A percentile compares a stretch with the other conserved stretches of the same genome.
These are phyloP conservation scores for Melanargia galathea DNA, from an alignment of 2,888 invertebrate genomes.

Conservation along the genomic window DNA sequence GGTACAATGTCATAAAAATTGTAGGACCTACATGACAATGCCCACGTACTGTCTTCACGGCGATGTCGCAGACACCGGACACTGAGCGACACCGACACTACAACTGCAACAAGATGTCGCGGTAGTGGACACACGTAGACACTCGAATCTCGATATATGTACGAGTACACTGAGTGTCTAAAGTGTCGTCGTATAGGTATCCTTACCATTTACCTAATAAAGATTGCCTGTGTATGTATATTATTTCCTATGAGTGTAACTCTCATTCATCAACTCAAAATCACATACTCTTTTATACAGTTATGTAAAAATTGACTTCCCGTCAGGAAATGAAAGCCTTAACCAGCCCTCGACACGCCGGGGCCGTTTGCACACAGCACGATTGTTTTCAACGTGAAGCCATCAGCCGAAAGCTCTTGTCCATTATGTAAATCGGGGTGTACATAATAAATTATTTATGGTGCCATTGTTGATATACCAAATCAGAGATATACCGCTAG, in stretches of 20 bases:
- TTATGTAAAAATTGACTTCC: slow-evolving; percentile 7
- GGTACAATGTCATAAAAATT: too few species aligned
- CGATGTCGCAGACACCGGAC: too few species aligned
- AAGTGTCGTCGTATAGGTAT: too few species aligned
- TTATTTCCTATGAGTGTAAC: background rate
- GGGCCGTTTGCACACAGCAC: background rate
- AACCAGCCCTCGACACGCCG: background rate
- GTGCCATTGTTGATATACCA: slow-evolving; percentile 14
- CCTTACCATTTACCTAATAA: too few species aligned
- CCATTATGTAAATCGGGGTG: slow-evolving; percentile 46
- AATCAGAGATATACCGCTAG: background rate
- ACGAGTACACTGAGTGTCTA: too few species aligned
- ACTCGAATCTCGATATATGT: too few species aligned
- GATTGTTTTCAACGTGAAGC: slow-evolving; percentile 18
- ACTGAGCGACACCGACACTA: too few species aligned
- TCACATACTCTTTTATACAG: background rate
- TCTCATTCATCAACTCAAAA: background rate
- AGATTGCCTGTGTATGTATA: too few species aligned
- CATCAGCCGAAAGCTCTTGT: slow-evolving; percentile 26
- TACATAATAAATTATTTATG: slow-evolving; percentile 47
- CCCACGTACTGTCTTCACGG: too few species aligned
- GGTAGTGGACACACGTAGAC: too few species aligned
- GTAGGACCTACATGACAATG: too few species aligned
- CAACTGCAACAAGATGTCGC: too few species aligned
- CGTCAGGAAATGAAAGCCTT: slow-evolving; percentile 15